Base-by-base conservation (phyloP, 2,888 invertebrate species). In the Cepaea hortensis region DNA sequence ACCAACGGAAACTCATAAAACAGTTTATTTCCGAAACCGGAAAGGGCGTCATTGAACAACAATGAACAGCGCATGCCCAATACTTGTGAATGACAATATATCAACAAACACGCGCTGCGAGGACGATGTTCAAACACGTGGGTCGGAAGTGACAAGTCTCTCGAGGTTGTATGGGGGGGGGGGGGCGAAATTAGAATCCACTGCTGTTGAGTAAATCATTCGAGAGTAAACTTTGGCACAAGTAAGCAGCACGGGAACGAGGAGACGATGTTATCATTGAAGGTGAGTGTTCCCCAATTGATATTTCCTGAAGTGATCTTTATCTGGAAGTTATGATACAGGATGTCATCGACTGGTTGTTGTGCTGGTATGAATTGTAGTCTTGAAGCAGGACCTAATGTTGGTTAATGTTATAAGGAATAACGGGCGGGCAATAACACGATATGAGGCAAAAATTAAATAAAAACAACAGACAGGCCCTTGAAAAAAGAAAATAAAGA, bases 131-230 rank as follows among this genome's bases (percentile, higher is more conserved):
- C 55, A 55, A 55, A 55, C 55, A 55, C 55, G 55, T 55, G 55
- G 11, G 55, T 9, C 11, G 55, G 55, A 55, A 55, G 50, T 35
- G 68, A 81, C 70, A 20, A n/a, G 48, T 81, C 70, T 70, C 81
- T 81, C 50, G 80, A 80, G 80, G 80, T 23, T n/a, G 65, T 46
- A n/a, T 9, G 55, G 83, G 46, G 55, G n/a, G 83, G 1, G 55
- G 83, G 46, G 55, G n/a, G 83, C 70, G 73, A 55, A 61, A 73
- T 72, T 18, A 20, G 23, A 50, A 55, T 35, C 20, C 18, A 23
- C n/a, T 73, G 61, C 61, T 35, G 70, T 72, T 83, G 83, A 83
- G 83, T 73, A 83, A 83, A 83, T 83, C 83, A 46, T 73, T 61
- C 13, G 23, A 15, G 61, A 61, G 73, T 73, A 83, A 83, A 73